phyloP scores from a whole-genome alignment of 2,113 vertebrate species.

The Laticauda colubrina region DNA sequence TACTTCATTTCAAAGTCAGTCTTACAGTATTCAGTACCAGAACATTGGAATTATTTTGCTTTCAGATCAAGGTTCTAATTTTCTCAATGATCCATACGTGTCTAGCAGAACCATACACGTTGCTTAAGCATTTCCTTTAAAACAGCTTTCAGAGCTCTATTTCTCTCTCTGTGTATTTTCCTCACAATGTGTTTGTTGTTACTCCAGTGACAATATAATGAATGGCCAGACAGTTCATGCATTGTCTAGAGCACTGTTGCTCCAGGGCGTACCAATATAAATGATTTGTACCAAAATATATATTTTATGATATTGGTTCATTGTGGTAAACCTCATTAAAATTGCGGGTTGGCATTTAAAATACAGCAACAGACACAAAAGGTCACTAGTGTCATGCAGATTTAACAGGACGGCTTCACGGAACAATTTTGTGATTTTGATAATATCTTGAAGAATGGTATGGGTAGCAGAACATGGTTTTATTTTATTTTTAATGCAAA shows the following conservation, averaged over 20 bases:
- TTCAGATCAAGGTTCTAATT: conserved; percentile 47
- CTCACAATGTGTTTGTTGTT: conserved; percentile 55
- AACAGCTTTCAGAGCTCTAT: conserved; percentile 48
- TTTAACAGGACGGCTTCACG: background rate
- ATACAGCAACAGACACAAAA: background rate
- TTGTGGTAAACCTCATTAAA: conserved; percentile 21
- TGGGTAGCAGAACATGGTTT: background rate
- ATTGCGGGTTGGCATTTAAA: conserved; percentile 9
- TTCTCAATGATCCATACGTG: conserved; percentile 43
- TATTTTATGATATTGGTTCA: conserved; percentile 23
- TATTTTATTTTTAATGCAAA: background rate
- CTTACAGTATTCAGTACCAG: background rate
- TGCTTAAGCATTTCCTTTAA: conserved; percentile 33
- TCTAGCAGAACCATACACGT: conserved; percentile 30
- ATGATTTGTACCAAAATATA: conserved; percentile 10
- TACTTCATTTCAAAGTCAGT: background rate
- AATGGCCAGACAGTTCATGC: conserved; percentile 39
- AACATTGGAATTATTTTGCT: background rate
- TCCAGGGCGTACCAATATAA: conserved; percentile 12
- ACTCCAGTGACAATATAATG: conserved; percentile 19
- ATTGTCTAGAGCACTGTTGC: conserved; percentile 25
- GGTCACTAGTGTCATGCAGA: background rate
- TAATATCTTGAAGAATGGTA: conserved; percentile 15
- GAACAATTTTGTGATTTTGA: background rate
- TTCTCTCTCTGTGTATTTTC: conserved; percentile 44